Conservation (phyloP, 2,113 vertebrate species). For the Sciurus niger region DNA sequence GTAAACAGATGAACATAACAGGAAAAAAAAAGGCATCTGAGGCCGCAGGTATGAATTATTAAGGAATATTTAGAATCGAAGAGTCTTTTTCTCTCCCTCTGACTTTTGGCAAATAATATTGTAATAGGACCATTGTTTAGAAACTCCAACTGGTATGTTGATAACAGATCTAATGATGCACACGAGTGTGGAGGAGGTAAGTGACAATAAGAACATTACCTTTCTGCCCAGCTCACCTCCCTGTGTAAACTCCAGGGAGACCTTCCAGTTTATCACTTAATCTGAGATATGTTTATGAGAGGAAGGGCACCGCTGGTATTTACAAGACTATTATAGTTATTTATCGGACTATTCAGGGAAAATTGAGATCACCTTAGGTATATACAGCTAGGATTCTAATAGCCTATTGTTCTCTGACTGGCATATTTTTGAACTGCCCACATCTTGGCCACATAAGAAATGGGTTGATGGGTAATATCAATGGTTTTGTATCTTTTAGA, state of each 20-base stretch:
- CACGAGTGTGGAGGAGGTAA: neutral
- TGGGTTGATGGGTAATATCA: neutral
- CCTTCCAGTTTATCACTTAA: neutral
- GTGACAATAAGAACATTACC: neutral
- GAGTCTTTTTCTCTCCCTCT: neutral
- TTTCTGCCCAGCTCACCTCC: neutral
- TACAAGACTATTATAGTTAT: neutral
- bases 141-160: neutral
- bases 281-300: neutral
- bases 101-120: neutral
- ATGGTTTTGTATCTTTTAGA: neutral
- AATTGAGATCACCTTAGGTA: neutral
- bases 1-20: neutral
- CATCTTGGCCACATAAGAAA: neutral
- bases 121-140: neutral
- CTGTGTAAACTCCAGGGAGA: neutral
- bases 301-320: neutral
- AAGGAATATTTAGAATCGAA: neutral
- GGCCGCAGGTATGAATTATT: neutral
- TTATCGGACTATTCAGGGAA: neutral
- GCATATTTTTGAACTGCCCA: neutral
- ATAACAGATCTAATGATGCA: neutral
- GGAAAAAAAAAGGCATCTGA: conserved; percentile 4
- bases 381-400: neutral
- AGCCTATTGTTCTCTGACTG: neutral